Percentiles rank a stretch among this genome's conserved stretches.
These are phyloP conservation scores for Megalopta genalis DNA, from an alignment of 1,140 invertebrate species.

Conservation along the genomic window DNA sequence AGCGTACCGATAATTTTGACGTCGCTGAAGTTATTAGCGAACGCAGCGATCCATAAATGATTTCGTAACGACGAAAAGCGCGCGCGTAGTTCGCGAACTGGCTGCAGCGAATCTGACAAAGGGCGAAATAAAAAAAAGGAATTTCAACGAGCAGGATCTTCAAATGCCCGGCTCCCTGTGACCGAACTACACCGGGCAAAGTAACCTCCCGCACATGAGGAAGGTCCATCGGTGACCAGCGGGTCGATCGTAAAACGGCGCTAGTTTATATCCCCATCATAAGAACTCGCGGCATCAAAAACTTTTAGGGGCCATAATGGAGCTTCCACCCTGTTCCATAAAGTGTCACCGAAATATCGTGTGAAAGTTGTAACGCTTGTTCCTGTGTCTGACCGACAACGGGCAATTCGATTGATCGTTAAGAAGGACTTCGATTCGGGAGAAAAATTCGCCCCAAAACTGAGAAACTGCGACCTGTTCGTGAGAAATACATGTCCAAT, in stretches of 20 bases:
- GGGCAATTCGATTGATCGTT: background rate
- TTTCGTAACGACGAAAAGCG: no score
- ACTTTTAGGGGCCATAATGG: conserved; percentile 1
- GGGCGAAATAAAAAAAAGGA: no score
- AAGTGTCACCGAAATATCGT: background rate
- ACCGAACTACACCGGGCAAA: background rate
- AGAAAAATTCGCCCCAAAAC: background rate
- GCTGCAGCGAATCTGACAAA: no score
- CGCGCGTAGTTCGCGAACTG: no score
- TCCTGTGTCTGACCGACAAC: background rate
- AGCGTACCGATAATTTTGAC: no score
- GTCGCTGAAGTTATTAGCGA: no score
- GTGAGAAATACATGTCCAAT: background rate
- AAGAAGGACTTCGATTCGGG: background rate
- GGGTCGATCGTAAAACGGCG: conserved; percentile 5
- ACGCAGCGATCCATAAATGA: no score
- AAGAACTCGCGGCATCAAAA: conserved; percentile 3
- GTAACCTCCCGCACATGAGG: background rate
- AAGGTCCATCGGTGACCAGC: conserved; percentile 3
- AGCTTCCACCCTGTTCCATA: background rate
- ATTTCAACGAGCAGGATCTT: no score
- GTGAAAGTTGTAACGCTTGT: background rate
- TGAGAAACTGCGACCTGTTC: background rate
- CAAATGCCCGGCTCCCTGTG: no score
- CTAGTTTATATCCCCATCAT: conserved; percentile 6